Evolutionary conservation across 2,888 invertebrate genomes (phyloP), one percentile per base, ranked within the genome.

Genomic region (Slavum lentiscoides): DNA sequence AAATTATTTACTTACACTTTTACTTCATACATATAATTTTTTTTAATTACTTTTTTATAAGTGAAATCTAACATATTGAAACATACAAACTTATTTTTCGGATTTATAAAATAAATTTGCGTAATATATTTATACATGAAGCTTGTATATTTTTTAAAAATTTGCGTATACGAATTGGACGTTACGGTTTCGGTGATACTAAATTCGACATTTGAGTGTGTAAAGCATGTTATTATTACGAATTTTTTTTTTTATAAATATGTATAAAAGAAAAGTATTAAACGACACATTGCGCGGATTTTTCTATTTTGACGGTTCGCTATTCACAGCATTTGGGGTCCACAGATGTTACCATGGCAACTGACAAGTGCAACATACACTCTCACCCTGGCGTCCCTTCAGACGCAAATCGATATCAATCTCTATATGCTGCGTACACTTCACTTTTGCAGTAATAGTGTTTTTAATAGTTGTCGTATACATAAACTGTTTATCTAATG

Each of bases 381-480:
- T 82, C 74, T 68, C 74, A 72, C 68, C 74, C 82, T 75, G 62
- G 67, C 82, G 72, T 84, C 87, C 88, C 55, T 70, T 87, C 82
- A 87, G 86, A n/a, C 87, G 88, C 84, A 88, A 88, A 85, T 64
- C 67, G 81, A 74, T 77, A 77, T 77, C 69, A 77, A 77, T 77
- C 76, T 77, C 76, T 77, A 49, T 77, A 64, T 30, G 30, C 30
- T 64, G 59, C 61, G 49, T 76, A 61, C 61, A 76, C 76, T 77
- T 77, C 23, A 69, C 49, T 69, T 64, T 30, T 30, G 30, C 49
- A 30, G 61, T 68, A 49, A 76, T 61, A 53, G 30, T 69, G 68
- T 68, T 69, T 69, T 69, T 61, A 69, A 69, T 69, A 77, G 61
- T 69, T 37, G 17, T 21, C 21, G n/a, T 49, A 13, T 9, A 49